Percentiles rank a stretch among this genome's conserved stretches.
Evolutionary conservation across 1,140 invertebrate genomes (phyloP).

Genomic region (Archegozetes longisetosus): DNA sequence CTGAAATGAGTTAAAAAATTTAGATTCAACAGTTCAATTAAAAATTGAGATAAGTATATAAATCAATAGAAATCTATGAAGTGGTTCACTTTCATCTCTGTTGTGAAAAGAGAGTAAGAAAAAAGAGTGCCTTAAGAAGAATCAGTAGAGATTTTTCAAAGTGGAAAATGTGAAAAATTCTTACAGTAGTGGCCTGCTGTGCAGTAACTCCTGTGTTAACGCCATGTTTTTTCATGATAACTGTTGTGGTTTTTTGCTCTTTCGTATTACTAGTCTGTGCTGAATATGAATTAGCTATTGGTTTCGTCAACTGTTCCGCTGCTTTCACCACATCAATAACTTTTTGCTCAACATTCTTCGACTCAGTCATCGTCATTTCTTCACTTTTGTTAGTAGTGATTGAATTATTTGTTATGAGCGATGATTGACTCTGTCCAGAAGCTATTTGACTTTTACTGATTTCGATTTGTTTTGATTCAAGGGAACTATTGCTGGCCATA

Average conservation of each 20-base stretch:
- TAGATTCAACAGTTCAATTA: too few species aligned
- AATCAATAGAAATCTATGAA: too few species aligned
- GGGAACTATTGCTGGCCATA: not conserved
- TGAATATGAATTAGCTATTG: constrained; percentile 25
- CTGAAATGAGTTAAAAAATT: too few species aligned
- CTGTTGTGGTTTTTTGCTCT: constrained; percentile 56
- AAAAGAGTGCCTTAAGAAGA: not conserved
- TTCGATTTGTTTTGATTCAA: not conserved
- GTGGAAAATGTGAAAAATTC: too few species aligned
- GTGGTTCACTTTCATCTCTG: too few species aligned
- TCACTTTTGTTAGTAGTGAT: not conserved
- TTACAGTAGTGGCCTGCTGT: not conserved
- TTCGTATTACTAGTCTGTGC: constrained; percentile 33
- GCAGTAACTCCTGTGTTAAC: not conserved
- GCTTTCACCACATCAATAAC: constrained; percentile 72
- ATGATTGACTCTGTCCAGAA: not conserved
- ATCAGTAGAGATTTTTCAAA: too few species aligned
- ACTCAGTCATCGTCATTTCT: constrained; percentile 22
- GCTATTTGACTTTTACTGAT: not conserved
- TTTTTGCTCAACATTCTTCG: constrained; percentile 61
- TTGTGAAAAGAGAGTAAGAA: not conserved
- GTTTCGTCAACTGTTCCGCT: constrained; percentile 55
- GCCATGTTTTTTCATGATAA: constrained; percentile 72
- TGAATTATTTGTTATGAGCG: not conserved
- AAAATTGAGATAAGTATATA: too few species aligned